These are phyloP conservation scores for Engystomops pustulosus DNA, from an alignment of 2,113 vertebrate genomes.

Conservation along the genomic window DNA sequence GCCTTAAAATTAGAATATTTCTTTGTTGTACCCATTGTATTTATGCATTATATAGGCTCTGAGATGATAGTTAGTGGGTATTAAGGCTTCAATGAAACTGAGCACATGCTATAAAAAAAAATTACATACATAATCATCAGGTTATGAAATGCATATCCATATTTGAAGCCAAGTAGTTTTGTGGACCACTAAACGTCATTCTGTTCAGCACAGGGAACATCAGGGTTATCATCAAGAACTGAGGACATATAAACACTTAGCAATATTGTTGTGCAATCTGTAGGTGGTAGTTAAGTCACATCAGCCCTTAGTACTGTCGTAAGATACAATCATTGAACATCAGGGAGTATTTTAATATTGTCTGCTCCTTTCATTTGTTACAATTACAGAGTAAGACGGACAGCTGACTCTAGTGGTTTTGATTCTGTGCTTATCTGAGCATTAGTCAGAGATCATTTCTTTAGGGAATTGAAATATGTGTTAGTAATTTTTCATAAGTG, in stretches of 20 bases:
- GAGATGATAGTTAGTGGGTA: too few species aligned
- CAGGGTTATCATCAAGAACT: slow-evolving; percentile 1
- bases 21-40: too few species aligned
- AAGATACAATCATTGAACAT: slow-evolving; percentile 20
- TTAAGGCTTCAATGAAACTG: too few species aligned
- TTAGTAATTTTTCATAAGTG: neutral
- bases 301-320: neutral
- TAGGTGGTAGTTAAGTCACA: slow-evolving; percentile 3
- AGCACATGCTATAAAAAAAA: too few species aligned
- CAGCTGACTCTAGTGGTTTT: slow-evolving; percentile 29
- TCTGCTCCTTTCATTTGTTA: slow-evolving; percentile 12
- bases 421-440: neutral
- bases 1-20: too few species aligned
- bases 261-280: slow-evolving; percentile 29
- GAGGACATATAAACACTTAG: neutral
- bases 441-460: slow-evolving; percentile 12
- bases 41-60: too few species aligned
- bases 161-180: too few species aligned
- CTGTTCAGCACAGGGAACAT: neutral
- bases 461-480: neutral
- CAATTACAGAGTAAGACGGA: slow-evolving; percentile 18
- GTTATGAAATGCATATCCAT: neutral
- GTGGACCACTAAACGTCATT: neutral
- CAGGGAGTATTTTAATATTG: slow-evolving; percentile 11
- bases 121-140: too few species aligned